Percentiles rank a stretch among this genome's conserved stretches.
phyloP scores from a whole-genome alignment of 2,797 vertebrate species.

The Epinephelus malabaricus region DNA sequence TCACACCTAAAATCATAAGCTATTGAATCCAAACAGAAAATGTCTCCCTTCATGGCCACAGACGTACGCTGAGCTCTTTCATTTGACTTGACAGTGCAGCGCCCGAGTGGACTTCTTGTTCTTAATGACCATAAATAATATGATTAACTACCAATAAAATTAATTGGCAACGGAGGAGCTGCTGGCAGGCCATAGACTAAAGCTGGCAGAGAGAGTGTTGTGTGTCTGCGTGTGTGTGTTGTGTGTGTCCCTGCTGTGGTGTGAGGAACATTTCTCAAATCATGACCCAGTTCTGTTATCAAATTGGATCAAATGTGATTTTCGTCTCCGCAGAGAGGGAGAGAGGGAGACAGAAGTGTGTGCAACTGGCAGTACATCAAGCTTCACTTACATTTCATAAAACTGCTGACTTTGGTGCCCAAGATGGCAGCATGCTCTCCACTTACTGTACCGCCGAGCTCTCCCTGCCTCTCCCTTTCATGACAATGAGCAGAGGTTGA shows the following conservation, averaged over 20 bases:
- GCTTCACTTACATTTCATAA: slow-evolving; percentile 53
- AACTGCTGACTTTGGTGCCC: slow-evolving; percentile 69
- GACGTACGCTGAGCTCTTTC: slow-evolving; percentile 33
- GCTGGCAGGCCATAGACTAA: slow-evolving; percentile 66
- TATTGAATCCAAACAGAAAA: slow-evolving; percentile 35
- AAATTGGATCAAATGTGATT: slow-evolving; percentile 79
- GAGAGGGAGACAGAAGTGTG: slow-evolving; percentile 53
- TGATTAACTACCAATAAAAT: slow-evolving; percentile 78
- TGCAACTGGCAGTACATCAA: slow-evolving; percentile 70
- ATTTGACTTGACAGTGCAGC: slow-evolving; percentile 55
- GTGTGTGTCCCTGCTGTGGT: slow-evolving; percentile 64
- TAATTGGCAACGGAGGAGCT: slow-evolving; percentile 72
- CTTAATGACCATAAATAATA: slow-evolving; percentile 81
- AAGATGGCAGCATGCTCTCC: slow-evolving; percentile 22
- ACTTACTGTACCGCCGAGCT: slow-evolving; percentile 15
- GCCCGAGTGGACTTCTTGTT: slow-evolving; percentile 55
- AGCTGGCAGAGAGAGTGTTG: slow-evolving; percentile 61
- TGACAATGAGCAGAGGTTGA: slow-evolving; percentile 26
- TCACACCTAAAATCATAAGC: slow-evolving; percentile 47
- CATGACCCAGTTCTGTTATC: slow-evolving; percentile 82
- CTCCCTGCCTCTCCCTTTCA: slow-evolving; percentile 12
- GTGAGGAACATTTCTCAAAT: slow-evolving; percentile 77
- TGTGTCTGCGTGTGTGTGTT: slow-evolving; percentile 27
- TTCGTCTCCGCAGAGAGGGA: slow-evolving; percentile 59
- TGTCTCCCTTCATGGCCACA: slow-evolving; percentile 30